Percentiles rank a stretch among this genome's conserved stretches.
phyloP scores from a whole-genome alignment of 2,797 vertebrate genomes.

The Enteromius paludinosus region DNA sequence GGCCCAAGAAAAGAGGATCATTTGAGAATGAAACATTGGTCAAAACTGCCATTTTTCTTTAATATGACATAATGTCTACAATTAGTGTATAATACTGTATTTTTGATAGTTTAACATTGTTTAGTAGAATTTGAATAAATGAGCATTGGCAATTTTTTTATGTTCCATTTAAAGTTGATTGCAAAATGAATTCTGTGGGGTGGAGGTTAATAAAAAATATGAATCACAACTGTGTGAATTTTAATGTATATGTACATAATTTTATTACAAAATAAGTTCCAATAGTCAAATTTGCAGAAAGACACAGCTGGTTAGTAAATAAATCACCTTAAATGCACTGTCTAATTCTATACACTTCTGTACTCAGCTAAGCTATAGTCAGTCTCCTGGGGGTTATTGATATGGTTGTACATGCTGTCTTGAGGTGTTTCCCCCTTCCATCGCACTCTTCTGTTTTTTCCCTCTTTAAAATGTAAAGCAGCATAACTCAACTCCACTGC shows the following conservation, averaged over 20 bases:
- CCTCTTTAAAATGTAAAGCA: conserved; percentile 20
- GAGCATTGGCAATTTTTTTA: background rate
- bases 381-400: background rate
- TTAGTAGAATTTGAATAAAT: background rate
- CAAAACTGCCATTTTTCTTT: background rate
- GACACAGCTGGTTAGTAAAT: background rate
- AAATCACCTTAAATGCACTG: background rate
- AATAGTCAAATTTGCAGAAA: background rate
- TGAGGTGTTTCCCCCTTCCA: background rate
- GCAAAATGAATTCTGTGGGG: background rate
- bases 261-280: background rate
- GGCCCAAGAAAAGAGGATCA: background rate
- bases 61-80: background rate
- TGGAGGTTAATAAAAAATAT: background rate
- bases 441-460: background rate
- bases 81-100: background rate
- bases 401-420: conserved; percentile 19
- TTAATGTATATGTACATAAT: background rate
- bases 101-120: background rate
- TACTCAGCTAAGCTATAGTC: background rate
- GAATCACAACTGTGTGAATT: background rate
- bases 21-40: background rate
- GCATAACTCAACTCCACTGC: conserved; percentile 36
- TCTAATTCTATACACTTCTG: background rate
- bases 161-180: background rate